phyloP scores from a whole-genome alignment of 2,113 vertebrate species.

The Corvus hawaiiensis region DNA sequence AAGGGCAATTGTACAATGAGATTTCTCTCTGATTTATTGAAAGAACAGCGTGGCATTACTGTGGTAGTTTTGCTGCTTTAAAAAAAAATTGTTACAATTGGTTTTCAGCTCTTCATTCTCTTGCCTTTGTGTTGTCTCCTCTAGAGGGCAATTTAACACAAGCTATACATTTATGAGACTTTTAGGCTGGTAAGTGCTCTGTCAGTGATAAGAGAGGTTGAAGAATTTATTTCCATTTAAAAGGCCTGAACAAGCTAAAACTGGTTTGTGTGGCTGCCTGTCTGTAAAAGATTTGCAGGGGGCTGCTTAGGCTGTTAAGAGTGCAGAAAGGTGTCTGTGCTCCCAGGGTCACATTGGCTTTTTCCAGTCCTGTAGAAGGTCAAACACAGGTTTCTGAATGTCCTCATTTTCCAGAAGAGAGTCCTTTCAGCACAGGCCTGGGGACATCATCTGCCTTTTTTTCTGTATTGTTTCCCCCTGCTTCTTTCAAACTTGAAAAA shows the following conservation, averaged over 20 bases:
- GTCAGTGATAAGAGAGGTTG: not conserved
- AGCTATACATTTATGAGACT: not conserved
- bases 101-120: not conserved
- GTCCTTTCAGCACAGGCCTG: not conserved
- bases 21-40: not conserved
- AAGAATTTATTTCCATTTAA: constrained; percentile 32
- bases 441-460: not conserved
- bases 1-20: not conserved
- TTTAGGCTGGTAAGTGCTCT: not conserved
- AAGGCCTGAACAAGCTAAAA: not conserved
- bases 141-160: constrained; percentile 68
- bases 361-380: not conserved
- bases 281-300: not conserved
- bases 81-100: not conserved
- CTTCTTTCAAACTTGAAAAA: not conserved
- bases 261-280: not conserved
- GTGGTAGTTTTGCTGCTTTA: not conserved
- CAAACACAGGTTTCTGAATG: not conserved
- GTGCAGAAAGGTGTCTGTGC: not conserved
- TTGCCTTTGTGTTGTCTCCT: not conserved
- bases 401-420: not conserved
- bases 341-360: not conserved
- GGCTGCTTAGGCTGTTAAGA: not conserved
- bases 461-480: not conserved
- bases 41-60: not conserved